Conservation (phyloP, 1,140 invertebrate genomes). For the Zaprionus vittiger region DNA sequence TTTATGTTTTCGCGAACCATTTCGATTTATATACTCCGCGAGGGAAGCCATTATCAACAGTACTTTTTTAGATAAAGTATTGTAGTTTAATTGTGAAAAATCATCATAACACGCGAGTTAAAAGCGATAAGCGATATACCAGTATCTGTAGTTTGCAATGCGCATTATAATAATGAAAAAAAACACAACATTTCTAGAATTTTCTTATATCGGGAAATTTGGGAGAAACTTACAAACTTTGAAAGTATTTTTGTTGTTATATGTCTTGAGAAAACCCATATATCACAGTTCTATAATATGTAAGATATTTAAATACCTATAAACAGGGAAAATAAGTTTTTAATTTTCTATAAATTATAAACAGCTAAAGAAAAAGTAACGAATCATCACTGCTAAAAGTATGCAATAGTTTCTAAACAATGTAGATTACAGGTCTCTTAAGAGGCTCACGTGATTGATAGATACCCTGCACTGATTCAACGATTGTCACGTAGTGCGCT, state of each 20-base stretch:
- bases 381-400: too few species aligned
- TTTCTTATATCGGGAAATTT: neutral
- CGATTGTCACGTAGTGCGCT: neutral
- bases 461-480: neutral
- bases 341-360: too few species aligned
- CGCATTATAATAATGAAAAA: neutral
- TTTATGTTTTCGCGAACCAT: neutral
- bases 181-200: neutral
- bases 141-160: neutral
- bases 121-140: neutral
- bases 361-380: too few species aligned
- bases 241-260: neutral
- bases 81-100: neutral
- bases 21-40: constrained; percentile 19
- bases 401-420: neutral
- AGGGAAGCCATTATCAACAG: neutral
- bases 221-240: neutral
- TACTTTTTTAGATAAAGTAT: neutral
- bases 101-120: neutral
- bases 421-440: neutral
- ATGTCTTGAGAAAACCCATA: neutral
- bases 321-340: too few species aligned
- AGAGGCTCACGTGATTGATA: too few species aligned
- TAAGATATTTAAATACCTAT: too few species aligned
- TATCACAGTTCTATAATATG: too few species aligned